Evolutionary conservation across 1,140 invertebrate genomes (phyloP).

Genomic region (Carposina sasakii): DNA sequence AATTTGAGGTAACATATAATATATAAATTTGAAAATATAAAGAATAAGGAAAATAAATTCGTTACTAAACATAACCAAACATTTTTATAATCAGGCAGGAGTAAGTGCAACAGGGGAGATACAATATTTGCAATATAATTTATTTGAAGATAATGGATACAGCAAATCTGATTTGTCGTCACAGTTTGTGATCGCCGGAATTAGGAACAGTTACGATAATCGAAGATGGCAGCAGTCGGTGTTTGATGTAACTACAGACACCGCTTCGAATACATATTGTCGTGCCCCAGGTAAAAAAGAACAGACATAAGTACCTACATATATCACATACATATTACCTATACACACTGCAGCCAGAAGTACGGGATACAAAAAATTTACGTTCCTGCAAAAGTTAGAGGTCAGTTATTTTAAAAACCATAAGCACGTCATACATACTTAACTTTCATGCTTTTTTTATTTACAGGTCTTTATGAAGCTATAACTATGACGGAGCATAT

Average conservation of each 20-base stretch:
- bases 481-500: conserved; percentile 81
- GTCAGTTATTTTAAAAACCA: no score
- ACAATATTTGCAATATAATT: conserved; percentile 73
- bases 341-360: no score
- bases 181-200: conserved; percentile 32
- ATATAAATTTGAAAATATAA: no score
- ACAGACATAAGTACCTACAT: no score
- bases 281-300: conserved; percentile 72
- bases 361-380: no score
- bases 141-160: conserved; percentile 75
- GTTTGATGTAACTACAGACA: conserved; percentile 73
- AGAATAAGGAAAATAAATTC: no score
- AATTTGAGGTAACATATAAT: conserved; percentile 81
- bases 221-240: conserved; percentile 68
- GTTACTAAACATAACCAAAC: no score
- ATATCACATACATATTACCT: no score
- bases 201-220: conserved; percentile 73
- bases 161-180: conserved; percentile 21
- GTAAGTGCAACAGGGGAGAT: conserved; percentile 71
- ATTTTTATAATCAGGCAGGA: conserved; percentile 73
- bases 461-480: conserved; percentile 77
- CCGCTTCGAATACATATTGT: conserved; percentile 74
- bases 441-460: neutral
- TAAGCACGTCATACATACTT: no score
- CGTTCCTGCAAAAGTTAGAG: no score